Conservation (phyloP, 2,888 invertebrate species). For the Galerucella pusilla region DNA sequence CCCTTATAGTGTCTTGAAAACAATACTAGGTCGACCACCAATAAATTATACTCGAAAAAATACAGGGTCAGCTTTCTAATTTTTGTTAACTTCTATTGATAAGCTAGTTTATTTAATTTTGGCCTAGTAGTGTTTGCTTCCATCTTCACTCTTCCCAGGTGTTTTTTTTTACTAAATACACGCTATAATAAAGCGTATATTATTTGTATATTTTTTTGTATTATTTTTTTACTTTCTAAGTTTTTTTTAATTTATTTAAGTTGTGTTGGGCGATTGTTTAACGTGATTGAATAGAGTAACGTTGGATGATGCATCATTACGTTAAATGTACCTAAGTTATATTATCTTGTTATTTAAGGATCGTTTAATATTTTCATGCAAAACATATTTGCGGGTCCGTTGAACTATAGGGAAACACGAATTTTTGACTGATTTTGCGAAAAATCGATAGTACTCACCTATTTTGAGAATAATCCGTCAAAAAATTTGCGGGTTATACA, state of each 20-base stretch:
- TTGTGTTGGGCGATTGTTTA: conserved; percentile 46
- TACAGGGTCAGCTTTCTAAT: conserved; percentile 10
- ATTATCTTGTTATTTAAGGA: not conserved
- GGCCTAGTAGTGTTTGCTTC: conserved; percentile 32
- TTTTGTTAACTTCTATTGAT: conserved; percentile 1
- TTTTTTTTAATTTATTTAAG: conserved; percentile 43
- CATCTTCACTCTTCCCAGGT: conserved; percentile 41
- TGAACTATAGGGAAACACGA: too few species aligned
- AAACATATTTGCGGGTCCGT: not conserved
- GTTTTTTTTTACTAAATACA: conserved; percentile 25
- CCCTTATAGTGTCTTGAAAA: conserved; percentile 45
- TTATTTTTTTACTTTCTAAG: conserved; percentile 44
- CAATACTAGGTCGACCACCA: conserved; percentile 15
- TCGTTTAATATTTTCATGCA: not conserved
- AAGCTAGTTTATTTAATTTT: conserved; percentile 1
- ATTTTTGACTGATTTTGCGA: too few species aligned
- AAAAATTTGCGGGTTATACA: too few species aligned
- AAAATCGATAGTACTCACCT: too few species aligned
- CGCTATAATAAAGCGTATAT: conserved; percentile 28
- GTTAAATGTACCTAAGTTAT: not conserved
- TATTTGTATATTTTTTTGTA: conserved; percentile 39
- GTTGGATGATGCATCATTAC: not conserved
- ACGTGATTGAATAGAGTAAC: conserved; percentile 9
- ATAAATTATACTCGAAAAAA: conserved; percentile 12
- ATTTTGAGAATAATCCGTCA: too few species aligned